These are phyloP conservation scores for Caenorhabditis sinica DNA, from an alignment of 2,888 invertebrate genomes.

Conservation along the genomic window DNA sequence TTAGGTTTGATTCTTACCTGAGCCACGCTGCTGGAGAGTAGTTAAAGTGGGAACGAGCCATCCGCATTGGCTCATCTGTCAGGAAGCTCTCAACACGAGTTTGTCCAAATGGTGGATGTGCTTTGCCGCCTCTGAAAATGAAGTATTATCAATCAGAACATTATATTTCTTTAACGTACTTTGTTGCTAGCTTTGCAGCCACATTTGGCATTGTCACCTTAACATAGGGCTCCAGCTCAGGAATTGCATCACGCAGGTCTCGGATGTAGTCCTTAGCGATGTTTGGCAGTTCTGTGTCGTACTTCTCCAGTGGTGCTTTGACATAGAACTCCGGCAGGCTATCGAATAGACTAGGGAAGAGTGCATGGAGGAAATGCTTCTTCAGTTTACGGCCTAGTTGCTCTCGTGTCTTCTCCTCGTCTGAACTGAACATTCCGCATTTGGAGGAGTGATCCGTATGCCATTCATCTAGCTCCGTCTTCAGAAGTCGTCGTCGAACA, in stretches of 20 bases:
- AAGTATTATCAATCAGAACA: background rate
- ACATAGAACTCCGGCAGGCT: constrained; percentile 90
- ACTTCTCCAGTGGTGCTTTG: constrained; percentile 64
- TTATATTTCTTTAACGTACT: constrained; percentile 18
- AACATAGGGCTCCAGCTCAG: constrained; percentile 56
- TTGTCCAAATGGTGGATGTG: constrained; percentile 51
- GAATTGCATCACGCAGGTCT: constrained; percentile 61
- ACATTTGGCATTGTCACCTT: constrained; percentile 61
- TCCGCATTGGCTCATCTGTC: constrained; percentile 73
- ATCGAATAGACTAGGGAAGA: constrained; percentile 92
- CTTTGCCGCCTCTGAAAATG: constrained; percentile 35
- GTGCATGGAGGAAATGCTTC: constrained; percentile 89
- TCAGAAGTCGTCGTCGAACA: constrained; percentile 75
- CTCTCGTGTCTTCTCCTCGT: constrained; percentile 90
- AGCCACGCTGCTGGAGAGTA: constrained; percentile 74
- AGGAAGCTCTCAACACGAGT: constrained; percentile 79
- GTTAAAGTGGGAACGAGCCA: constrained; percentile 70
- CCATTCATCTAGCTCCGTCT: constrained; percentile 76
- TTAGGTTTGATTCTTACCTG: constrained; percentile 39
- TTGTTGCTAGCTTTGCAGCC: constrained; percentile 33
- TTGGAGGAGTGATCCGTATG: constrained; percentile 72
- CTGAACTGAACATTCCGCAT: constrained; percentile 88
- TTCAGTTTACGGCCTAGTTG: constrained; percentile 90
- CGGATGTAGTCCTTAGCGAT: constrained; percentile 75
- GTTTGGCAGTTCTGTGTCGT: constrained; percentile 77